A percentile compares a stretch with the other conserved stretches of the same genome.
Evolutionary conservation across 2,888 invertebrate species (phyloP).

Genomic region (Apamea anceps): DNA sequence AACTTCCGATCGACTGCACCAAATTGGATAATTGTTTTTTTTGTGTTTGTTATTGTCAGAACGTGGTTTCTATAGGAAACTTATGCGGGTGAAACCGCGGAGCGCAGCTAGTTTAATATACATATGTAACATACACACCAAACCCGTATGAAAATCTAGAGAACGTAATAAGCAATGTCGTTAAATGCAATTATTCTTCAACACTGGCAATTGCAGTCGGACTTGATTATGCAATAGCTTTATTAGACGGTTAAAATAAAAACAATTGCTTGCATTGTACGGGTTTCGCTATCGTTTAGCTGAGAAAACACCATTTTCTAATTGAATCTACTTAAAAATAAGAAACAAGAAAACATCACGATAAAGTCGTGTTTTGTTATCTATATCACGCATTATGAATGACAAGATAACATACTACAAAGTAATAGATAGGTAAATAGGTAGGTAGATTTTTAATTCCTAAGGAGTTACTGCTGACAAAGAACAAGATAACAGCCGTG

Average conservation of each 20-base stretch:
- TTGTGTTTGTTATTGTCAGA: too few species aligned
- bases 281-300: neutral
- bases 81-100: too few species aligned
- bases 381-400: constrained; percentile 41
- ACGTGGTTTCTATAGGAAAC: too few species aligned
- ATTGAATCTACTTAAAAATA: neutral
- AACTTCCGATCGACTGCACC: too few species aligned
- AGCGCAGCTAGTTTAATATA: too few species aligned
- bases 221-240: neutral
- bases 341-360: constrained; percentile 19
- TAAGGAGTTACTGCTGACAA: constrained; percentile 44
- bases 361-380: constrained; percentile 28
- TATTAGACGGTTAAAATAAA: neutral
- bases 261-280: neutral
- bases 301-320: neutral
- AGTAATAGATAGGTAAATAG: constrained; percentile 45
- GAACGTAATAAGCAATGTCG: neutral
- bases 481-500: constrained; percentile 51
- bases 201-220: neutral
- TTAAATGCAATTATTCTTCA: neutral
- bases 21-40: too few species aligned
- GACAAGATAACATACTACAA: constrained; percentile 50
- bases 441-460: constrained; percentile 52
- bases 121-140: neutral
- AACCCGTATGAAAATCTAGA: neutral